These are phyloP conservation scores for Ommatoiulus sabulosus DNA, from an alignment of 2,888 invertebrate species.

Conservation along the genomic window DNA sequence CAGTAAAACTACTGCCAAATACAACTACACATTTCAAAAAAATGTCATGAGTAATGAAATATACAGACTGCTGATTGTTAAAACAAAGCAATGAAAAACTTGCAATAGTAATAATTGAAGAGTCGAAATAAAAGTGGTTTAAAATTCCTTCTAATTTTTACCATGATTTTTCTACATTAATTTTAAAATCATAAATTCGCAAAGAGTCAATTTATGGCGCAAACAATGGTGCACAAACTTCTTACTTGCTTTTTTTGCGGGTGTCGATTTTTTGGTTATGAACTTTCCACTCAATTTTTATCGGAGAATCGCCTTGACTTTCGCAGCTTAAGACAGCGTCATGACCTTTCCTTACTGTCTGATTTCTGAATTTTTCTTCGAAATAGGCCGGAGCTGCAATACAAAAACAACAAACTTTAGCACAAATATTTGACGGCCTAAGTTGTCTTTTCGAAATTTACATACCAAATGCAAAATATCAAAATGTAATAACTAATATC, in stretches of 20 bases:
- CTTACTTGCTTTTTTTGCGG: conserved; percentile 56
- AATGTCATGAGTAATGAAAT: too few species aligned
- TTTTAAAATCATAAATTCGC: neutral
- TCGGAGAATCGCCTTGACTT: conserved; percentile 64
- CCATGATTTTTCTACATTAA: neutral
- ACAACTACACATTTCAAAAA: too few species aligned
- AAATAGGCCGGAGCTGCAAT: conserved; percentile 62
- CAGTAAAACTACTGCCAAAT: too few species aligned
- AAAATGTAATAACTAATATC: too few species aligned
- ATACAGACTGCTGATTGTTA: too few species aligned
- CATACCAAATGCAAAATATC: too few species aligned
- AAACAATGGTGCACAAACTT: conserved; percentile 3
- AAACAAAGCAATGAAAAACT: too few species aligned
- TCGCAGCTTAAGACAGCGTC: conserved; percentile 65
- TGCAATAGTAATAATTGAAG: too few species aligned
- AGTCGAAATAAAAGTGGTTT: too few species aligned
- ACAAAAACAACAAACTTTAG: neutral
- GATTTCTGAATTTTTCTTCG: conserved; percentile 65
- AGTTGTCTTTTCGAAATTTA: too few species aligned
- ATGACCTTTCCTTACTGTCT: conserved; percentile 64
- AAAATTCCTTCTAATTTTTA: too few species aligned
- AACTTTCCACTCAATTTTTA: conserved; percentile 63
- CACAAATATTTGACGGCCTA: too few species aligned
- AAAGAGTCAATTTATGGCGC: neutral
- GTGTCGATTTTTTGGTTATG: conserved; percentile 53